A percentile compares a stretch with the other conserved stretches of the same genome.
Evolutionary conservation across 2,113 vertebrate genomes (phyloP).

Genomic region (Dryoscopus gambensis): DNA sequence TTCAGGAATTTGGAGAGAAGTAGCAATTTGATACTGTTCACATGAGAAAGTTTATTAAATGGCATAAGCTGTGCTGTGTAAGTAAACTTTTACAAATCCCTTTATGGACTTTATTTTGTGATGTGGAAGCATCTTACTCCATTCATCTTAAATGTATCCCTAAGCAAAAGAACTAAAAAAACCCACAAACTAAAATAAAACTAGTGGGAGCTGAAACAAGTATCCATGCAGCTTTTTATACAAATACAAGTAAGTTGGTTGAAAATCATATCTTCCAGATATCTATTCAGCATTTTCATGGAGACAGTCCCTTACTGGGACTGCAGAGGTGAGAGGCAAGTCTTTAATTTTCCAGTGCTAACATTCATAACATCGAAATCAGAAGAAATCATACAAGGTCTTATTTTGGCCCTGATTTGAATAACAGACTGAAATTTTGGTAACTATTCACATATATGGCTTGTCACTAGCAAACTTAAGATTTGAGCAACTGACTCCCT

Average conservation of each 20-base stretch:
- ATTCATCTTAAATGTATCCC: background rate
- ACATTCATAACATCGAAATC: background rate
- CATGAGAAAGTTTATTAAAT: conserved; percentile 17
- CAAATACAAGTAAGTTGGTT: background rate
- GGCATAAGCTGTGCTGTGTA: background rate
- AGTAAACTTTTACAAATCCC: conserved; percentile 20
- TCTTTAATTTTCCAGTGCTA: background rate
- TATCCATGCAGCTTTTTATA: background rate
- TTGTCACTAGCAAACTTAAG: background rate
- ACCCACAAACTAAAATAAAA: background rate
- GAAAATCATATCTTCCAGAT: background rate
- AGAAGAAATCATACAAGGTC: background rate
- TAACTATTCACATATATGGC: background rate
- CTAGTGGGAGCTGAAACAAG: background rate
- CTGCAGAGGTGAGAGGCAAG: background rate
- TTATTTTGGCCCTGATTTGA: background rate
- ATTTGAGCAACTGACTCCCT: background rate
- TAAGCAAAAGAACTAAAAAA: background rate
- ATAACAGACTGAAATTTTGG: background rate
- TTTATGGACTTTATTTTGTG: background rate
- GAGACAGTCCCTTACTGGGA: background rate
- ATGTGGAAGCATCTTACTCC: background rate
- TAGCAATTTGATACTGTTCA: background rate
- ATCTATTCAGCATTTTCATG: background rate
- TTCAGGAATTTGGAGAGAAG: background rate